phyloP scores from a whole-genome alignment of 2,888 invertebrate species.

The Ischnus inquisitorius region DNA sequence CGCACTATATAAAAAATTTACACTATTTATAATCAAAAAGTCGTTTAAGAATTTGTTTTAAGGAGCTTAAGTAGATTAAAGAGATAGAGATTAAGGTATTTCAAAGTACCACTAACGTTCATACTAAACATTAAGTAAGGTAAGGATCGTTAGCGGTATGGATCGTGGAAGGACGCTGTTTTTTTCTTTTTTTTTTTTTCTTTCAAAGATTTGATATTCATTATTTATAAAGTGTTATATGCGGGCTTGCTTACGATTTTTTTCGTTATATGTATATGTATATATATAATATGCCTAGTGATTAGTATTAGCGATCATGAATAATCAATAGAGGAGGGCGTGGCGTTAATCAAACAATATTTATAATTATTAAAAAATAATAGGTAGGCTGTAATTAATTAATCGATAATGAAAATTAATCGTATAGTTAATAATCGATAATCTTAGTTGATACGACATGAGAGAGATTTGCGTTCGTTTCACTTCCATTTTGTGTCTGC shows the following conservation, averaged over 20 bases:
- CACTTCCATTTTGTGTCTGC: conserved; percentile 66
- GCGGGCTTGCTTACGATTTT: conserved; percentile 72
- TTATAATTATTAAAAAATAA: conserved; percentile 76
- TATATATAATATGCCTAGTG: conserved; percentile 79
- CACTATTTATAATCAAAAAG: conserved; percentile 85
- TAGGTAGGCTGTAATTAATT: conserved; percentile 70
- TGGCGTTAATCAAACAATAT: conserved; percentile 78
- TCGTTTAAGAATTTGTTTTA: conserved; percentile 78
- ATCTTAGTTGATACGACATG: conserved; percentile 81
- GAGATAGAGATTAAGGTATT: conserved; percentile 78
- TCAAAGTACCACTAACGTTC: conserved; percentile 76
- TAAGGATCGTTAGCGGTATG: conserved; percentile 70
- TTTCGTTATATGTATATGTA: conserved; percentile 74
- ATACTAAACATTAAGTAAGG: conserved; percentile 74
- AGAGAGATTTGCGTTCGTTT: conserved; percentile 80
- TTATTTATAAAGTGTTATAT: conserved; percentile 80
- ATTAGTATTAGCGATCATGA: conserved; percentile 81
- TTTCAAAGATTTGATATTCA: conserved; percentile 66
- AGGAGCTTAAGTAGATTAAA: conserved; percentile 79
- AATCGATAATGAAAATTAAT: conserved; percentile 71
- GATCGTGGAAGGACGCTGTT: conserved; percentile 67
- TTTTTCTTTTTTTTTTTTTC: neutral
- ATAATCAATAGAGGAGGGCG: conserved; percentile 69
- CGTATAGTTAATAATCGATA: conserved; percentile 72
- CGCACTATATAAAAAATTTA: conserved; percentile 85